Percentiles rank a stretch among this genome's conserved stretches.
phyloP scores from a whole-genome alignment of 2,888 invertebrate species.

The Ceratothoa steindachneri region DNA sequence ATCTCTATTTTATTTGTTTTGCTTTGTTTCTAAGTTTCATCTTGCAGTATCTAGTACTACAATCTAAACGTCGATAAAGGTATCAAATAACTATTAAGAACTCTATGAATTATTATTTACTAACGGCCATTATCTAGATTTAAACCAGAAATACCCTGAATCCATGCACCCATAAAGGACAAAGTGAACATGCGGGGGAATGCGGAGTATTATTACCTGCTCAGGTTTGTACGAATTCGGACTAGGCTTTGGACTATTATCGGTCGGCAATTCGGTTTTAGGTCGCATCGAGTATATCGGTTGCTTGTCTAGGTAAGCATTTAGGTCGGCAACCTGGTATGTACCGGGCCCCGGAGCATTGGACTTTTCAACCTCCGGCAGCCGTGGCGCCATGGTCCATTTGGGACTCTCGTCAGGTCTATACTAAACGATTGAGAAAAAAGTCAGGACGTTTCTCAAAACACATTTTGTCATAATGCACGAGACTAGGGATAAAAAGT shows the following conservation, averaged over 20 bases:
- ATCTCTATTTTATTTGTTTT: too few relatives aligned
- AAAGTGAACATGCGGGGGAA: background rate
- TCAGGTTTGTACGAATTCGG: conserved; percentile 45
- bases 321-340: conserved; percentile 34
- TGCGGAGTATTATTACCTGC: conserved; percentile 18
- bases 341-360: conserved; percentile 42
- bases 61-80: too few relatives aligned
- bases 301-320: conserved; percentile 26
- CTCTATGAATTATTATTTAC: too few relatives aligned
- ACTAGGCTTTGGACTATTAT: conserved; percentile 31
- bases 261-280: conserved; percentile 26
- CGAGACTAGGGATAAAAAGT: background rate
- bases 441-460: too few relatives aligned
- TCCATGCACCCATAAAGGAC: too few relatives aligned
- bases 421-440: background rate
- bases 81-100: too few relatives aligned
- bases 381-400: conserved; percentile 25
- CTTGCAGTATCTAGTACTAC: too few relatives aligned
- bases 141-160: too few relatives aligned
- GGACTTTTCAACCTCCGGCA: conserved; percentile 22
- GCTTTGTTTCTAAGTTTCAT: too few relatives aligned
- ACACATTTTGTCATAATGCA: too few relatives aligned
- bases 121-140: too few relatives aligned
- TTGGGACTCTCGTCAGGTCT: conserved; percentile 1
- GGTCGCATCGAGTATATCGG: conserved; percentile 40